phyloP scores from a whole-genome alignment of 2,797 vertebrate genomes.

The Acestrorhynchus altus region DNA sequence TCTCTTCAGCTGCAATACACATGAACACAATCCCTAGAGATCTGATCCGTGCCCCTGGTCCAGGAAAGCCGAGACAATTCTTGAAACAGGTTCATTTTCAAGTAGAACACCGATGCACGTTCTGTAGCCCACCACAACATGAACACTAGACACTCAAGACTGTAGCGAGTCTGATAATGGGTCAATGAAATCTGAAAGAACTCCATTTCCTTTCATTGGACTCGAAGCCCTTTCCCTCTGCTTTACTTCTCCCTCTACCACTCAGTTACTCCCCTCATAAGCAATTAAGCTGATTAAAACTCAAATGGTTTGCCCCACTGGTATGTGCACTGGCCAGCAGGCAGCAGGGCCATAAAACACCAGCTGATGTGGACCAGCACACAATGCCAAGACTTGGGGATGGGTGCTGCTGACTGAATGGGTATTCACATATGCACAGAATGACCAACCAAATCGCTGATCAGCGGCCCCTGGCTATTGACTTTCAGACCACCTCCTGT shows the following conservation, averaged over 20 bases:
- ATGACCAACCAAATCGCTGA: neutral
- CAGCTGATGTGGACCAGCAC: slow-evolving; percentile 12
- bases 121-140: neutral
- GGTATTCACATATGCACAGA: neutral
- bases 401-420: slow-evolving; percentile 9
- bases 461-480: neutral
- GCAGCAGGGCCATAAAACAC: slow-evolving; percentile 15
- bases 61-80: neutral
- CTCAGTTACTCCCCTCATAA: slow-evolving; percentile 29
- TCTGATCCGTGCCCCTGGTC: neutral
- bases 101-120: neutral
- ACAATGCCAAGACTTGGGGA: neutral
- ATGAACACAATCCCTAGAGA: neutral
- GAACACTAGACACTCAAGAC: neutral
- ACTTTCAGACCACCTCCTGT: neutral
- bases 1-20: neutral
- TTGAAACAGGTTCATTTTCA: neutral
- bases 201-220: slow-evolving; percentile 27
- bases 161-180: too few relatives aligned
- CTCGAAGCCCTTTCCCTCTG: slow-evolving; percentile 3
- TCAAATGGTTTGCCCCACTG: slow-evolving; percentile 25
- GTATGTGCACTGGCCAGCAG: slow-evolving; percentile 1
- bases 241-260: neutral
- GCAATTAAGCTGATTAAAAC: slow-evolving; percentile 56
- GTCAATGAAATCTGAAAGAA: neutral